Base-by-base conservation (phyloP, 2,888 invertebrate genomes). In the Diadromus collaris region DNA sequence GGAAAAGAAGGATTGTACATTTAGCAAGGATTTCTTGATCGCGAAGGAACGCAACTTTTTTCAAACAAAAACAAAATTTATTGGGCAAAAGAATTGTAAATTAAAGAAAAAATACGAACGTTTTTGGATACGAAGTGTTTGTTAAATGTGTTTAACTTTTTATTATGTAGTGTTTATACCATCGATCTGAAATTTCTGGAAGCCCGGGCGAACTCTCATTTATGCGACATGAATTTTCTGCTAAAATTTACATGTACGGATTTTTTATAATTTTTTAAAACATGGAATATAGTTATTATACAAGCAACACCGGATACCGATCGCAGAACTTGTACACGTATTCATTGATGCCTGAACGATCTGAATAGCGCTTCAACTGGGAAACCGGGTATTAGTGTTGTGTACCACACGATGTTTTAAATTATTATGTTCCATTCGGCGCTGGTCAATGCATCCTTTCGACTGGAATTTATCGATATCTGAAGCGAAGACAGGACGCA, bases 371-470 rank as follows among this genome's bases (percentile, higher is more conserved):
- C 16, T 41, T 16, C 38, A 16, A 5, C 38, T 13, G 38, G 38
- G 38, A 41, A 41, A 41, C 16, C 4, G 5, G 38, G 38, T 16
- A 16, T 44, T 44, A 16, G 41, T 38, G 16, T 1, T 2, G 16
- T 7, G 16, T n/a, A 9, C 6, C 7, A n/a, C 19, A 32, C 29
- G 19, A 69, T 32, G 13, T 32, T 44, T 13, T 44, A 44, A 58
- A 68, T 19, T 38, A 41, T 56, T 46, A 44, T 58, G 29, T 58
- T 58, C 29, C 41, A n/a, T n/a, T n/a, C 29, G 29, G 16, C 19
- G 19, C 29, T 32, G 24, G 21, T 64, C 6, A 64, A 64, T 48
- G 44, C 19, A 32, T 27, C 32, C 64, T 46, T 64, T 64, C 46
- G 64, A 46, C 48, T 9, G 19, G 21, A 48, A 48, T 21, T 48